A percentile compares a stretch with the other conserved stretches of the same genome.
Evolutionary conservation across 2,113 vertebrate species (phyloP).

Genomic region (Morphnarchus princeps): DNA sequence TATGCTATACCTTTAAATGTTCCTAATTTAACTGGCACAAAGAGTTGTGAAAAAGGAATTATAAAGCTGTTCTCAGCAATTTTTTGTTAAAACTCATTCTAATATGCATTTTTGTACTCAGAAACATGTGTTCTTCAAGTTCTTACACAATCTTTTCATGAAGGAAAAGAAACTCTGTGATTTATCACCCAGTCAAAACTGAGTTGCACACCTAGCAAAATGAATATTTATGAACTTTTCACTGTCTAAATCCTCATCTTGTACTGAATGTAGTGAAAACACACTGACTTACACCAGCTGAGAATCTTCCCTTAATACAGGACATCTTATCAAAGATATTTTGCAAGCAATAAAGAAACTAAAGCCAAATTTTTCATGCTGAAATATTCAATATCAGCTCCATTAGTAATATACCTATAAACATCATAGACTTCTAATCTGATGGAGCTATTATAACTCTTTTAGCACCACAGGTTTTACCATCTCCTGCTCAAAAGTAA

Average conservation of each 20-base stretch:
- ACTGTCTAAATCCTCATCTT: neutral
- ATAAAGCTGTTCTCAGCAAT: neutral
- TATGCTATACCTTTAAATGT: neutral
- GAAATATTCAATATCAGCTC: neutral
- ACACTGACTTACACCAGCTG: neutral
- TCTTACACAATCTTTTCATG: neutral
- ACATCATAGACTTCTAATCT: neutral
- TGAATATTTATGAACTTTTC: constrained; percentile 35
- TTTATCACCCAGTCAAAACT: constrained; percentile 20
- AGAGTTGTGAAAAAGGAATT: neutral
- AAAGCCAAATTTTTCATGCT: neutral
- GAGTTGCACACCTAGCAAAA: neutral
- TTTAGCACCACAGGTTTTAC: neutral
- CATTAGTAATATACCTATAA: neutral
- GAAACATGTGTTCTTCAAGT: neutral
- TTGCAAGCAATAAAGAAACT: neutral
- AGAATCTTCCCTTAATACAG: neutral
- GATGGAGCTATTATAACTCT: neutral
- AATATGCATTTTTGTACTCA: neutral
- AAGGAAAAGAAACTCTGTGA: neutral
- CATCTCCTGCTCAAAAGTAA: neutral
- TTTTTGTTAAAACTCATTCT: neutral
- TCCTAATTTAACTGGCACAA: neutral
- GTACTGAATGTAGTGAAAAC: neutral
- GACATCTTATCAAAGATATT: neutral